Percentiles rank a stretch among this genome's conserved stretches.
phyloP scores from a whole-genome alignment of 2,113 vertebrate species.

The Fukomys damarensis region DNA sequence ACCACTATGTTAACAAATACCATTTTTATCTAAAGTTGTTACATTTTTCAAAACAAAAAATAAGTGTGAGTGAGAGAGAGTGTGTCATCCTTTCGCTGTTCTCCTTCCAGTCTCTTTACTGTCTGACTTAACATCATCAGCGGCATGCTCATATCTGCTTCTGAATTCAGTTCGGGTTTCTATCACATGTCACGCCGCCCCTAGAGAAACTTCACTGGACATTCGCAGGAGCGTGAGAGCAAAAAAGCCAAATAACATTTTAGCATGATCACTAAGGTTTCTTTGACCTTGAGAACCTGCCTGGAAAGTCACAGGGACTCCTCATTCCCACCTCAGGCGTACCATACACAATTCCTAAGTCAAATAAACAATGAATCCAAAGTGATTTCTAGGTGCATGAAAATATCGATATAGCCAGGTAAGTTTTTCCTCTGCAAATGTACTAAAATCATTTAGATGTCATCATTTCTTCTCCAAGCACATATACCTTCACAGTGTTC shows the following conservation, averaged over 20 bases:
- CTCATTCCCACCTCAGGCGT: not conserved
- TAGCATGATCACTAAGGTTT: not conserved
- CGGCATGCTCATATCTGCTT: not conserved
- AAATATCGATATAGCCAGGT: not conserved
- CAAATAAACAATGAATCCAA: not conserved
- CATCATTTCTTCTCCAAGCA: not conserved
- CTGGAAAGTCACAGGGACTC: not conserved
- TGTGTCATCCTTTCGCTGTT: not conserved
- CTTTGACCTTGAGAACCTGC: not conserved
- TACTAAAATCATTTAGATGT: not conserved
- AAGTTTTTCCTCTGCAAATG: not conserved
- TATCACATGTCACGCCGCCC: not conserved
- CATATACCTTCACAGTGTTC: not conserved
- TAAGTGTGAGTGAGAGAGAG: not conserved
- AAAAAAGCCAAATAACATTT: not conserved
- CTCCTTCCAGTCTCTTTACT: not conserved
- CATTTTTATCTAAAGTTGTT: not conserved
- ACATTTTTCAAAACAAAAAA: slow-evolving; percentile 29
- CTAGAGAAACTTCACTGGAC: not conserved
- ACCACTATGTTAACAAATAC: not conserved
- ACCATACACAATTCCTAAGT: not conserved
- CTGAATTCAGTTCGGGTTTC: not conserved
- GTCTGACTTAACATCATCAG: not conserved
- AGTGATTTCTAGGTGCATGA: not conserved
- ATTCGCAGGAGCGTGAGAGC: not conserved